A percentile compares a stretch with the other conserved stretches of the same genome.
These are phyloP conservation scores for Drosophila equinoxialis DNA, from an alignment of 1,140 invertebrate species.

Conservation along the genomic window DNA sequence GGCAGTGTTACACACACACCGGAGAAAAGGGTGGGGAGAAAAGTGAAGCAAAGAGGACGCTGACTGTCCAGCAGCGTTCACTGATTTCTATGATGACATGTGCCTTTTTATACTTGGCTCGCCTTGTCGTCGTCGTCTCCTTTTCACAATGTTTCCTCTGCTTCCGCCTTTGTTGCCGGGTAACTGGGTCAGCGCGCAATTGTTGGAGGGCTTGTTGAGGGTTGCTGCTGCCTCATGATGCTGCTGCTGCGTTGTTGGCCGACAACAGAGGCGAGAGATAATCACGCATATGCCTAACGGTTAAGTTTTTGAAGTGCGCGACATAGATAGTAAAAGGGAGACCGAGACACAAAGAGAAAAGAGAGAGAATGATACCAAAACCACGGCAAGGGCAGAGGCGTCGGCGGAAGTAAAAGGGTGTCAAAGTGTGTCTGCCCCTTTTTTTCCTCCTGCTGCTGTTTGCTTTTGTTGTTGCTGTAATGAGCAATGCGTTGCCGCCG, in stretches of 20 bases:
- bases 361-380: no score
- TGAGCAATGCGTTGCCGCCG: conserved; percentile 51
- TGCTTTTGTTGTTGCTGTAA: conserved; percentile 49
- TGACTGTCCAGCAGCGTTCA: conserved; percentile 51
- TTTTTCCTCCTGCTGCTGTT: background rate
- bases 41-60: background rate
- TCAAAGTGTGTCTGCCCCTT: conserved; percentile 50
- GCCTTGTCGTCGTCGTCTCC: conserved; percentile 35
- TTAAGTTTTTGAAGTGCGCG: conserved; percentile 78
- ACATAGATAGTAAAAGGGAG: conserved; percentile 27
- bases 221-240: conserved; percentile 40
- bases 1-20: conserved; percentile 29
- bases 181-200: conserved; percentile 79
- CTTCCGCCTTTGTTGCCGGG: conserved; percentile 81
- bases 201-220: conserved; percentile 63
- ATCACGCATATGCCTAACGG: conserved; percentile 80
- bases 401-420: conserved; percentile 13
- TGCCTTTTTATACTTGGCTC: conserved; percentile 64
- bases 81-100: conserved; percentile 80
- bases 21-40: background rate
- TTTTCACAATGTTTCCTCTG: conserved; percentile 78
- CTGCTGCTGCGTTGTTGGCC: conserved; percentile 38
- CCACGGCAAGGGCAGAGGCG: background rate
- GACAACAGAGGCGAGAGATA: conserved; percentile 66
- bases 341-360: no score